These are phyloP conservation scores for Stichodactyla mertensii DNA, from an alignment of 64 coral and sea anemone species.

Conservation along the genomic window DNA sequence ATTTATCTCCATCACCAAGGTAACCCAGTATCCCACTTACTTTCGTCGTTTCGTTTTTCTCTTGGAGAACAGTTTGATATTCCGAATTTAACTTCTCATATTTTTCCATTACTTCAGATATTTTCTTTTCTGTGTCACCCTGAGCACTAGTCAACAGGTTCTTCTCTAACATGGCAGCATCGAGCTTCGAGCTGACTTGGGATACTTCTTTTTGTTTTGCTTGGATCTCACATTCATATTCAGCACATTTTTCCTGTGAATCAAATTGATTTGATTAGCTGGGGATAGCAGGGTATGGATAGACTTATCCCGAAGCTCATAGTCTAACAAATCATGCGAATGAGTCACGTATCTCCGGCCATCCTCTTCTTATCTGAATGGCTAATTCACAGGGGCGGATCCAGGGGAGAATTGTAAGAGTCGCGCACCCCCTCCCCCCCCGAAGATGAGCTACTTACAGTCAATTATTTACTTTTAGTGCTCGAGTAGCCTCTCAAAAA, in stretches of 20 bases:
- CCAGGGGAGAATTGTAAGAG: no score
- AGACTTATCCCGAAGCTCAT: no score
- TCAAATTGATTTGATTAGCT: neutral
- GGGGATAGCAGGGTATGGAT: no score
- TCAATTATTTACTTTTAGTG: no score
- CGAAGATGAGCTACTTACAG: no score
- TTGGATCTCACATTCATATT: slow-evolving; percentile 16
- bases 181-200: slow-evolving; percentile 2
- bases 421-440: no score
- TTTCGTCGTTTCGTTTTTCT: slow-evolving; percentile 19
- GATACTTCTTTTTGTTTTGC: slow-evolving; percentile 17
- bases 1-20: no score
- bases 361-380: no score
- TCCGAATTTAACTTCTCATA: slow-evolving; percentile 34
- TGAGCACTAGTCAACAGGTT: neutral
- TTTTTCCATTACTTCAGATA: slow-evolving; percentile 30
- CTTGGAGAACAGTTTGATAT: slow-evolving; percentile 21
- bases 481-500: no score
- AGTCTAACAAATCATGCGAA: no score
- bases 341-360: no score
- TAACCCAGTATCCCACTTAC: neutral
- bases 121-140: slow-evolving; percentile 23
- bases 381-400: no score
- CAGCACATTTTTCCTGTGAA: neutral
- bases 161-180: slow-evolving; percentile 12